Evolutionary conservation across 2,113 vertebrate genomes (phyloP).

Genomic region (Dendrocopos noguchii): DNA sequence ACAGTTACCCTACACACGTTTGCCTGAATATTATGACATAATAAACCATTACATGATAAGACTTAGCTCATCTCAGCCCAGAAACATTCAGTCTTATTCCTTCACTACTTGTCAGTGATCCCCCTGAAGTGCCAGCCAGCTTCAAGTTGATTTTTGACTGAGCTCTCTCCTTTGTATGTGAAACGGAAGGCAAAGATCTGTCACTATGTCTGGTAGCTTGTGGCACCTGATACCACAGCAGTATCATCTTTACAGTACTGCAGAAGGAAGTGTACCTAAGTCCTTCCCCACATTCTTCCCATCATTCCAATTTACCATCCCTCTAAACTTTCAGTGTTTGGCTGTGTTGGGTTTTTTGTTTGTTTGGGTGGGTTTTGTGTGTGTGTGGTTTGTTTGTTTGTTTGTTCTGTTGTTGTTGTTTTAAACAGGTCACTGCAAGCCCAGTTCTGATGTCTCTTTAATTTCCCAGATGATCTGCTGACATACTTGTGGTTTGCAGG

Average conservation of each 20-base stretch:
- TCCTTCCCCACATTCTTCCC: fast-evolving
- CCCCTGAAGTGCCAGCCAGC: background rate
- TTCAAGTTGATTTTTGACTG: background rate
- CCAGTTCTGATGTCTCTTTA: background rate
- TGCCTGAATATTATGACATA: background rate
- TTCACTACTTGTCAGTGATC: background rate
- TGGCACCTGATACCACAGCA: background rate
- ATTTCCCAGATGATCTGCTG: conserved; percentile 15
- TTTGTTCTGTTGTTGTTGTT: background rate
- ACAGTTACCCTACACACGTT: background rate
- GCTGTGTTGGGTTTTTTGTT: too few species aligned
- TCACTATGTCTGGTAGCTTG: background rate
- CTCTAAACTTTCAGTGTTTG: too few species aligned
- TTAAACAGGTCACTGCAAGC: background rate
- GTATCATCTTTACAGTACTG: background rate
- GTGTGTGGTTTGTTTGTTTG: too few species aligned
- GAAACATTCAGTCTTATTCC: background rate
- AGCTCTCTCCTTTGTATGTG: background rate
- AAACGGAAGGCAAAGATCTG: background rate
- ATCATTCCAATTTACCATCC: background rate
- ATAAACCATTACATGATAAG: background rate
- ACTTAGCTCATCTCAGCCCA: background rate
- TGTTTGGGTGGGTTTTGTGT: too few species aligned
- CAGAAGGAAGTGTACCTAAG: background rate
- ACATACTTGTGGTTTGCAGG: background rate